Conservation (phyloP, 2,888 invertebrate genomes). For the Dynastes hyllus region DNA sequence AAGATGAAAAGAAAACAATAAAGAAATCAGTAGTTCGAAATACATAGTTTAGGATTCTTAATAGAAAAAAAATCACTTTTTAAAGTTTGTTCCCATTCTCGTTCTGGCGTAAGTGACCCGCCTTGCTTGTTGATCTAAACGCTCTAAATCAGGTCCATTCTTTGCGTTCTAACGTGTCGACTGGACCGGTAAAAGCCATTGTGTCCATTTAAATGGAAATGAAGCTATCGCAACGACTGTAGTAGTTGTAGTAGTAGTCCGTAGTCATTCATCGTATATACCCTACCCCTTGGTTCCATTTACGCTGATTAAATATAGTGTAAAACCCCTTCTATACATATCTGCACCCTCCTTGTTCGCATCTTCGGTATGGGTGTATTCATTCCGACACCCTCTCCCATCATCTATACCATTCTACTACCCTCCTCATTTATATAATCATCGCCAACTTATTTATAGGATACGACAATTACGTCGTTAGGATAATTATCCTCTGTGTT, state of each 20-base stretch:
- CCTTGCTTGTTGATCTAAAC: conserved; percentile 42
- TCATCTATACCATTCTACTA: neutral
- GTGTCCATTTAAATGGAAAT: conserved; percentile 60
- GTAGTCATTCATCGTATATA: conserved; percentile 56
- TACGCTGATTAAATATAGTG: conserved; percentile 64
- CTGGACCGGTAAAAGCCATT: conserved; percentile 43
- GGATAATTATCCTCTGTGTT: conserved; percentile 61
- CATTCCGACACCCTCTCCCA: conserved; percentile 43
- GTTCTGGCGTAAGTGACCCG: conserved; percentile 28
- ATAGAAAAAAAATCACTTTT: too few species aligned
- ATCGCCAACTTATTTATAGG: conserved; percentile 65
- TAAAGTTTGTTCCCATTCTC: too few species aligned
- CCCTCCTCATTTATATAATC: conserved; percentile 60
- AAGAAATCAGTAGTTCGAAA: too few species aligned
- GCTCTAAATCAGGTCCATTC: conserved; percentile 38
- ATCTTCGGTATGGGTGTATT: too few species aligned
- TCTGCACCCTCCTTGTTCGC: neutral
- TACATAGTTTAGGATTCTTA: too few species aligned
- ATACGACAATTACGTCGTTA: conserved; percentile 67
- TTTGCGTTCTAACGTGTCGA: neutral
- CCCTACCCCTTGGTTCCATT: conserved; percentile 56
- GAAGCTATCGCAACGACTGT: conserved; percentile 54
- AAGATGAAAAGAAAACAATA: too few species aligned
- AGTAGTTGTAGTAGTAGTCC: too few species aligned
- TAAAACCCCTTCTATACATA: conserved; percentile 56